phyloP scores from a whole-genome alignment of 2,113 vertebrate species.

The Ptilorrhoa leucosticta region DNA sequence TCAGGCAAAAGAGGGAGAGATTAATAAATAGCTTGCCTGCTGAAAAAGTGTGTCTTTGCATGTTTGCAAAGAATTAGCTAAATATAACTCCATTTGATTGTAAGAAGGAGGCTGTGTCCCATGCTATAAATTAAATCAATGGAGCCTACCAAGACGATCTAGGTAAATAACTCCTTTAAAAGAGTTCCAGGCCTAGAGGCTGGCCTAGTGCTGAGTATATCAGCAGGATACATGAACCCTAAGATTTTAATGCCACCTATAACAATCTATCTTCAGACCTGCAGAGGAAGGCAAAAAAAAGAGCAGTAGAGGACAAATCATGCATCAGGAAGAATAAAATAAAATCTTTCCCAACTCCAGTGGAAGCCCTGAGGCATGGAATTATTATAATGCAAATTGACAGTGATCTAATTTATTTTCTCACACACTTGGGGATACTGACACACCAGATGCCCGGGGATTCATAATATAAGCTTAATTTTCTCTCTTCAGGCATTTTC shows the following conservation, averaged over 20 bases:
- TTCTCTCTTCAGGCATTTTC: slow-evolving; percentile 13
- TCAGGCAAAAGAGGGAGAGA: neutral
- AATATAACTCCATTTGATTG: neutral
- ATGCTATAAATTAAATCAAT: neutral
- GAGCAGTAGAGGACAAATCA: neutral
- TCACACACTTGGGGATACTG: slow-evolving; percentile 12
- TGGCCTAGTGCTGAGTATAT: neutral
- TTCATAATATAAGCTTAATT: neutral
- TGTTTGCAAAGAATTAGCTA: neutral
- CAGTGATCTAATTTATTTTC: slow-evolving; percentile 26
- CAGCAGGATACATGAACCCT: neutral
- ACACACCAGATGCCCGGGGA: slow-evolving; percentile 22
- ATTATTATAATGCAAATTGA: slow-evolving; percentile 38
- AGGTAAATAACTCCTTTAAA: neutral
- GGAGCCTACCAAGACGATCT: neutral
- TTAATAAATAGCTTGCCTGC: neutral
- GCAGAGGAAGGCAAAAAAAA: neutral
- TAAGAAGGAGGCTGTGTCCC: neutral
- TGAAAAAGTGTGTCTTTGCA: neutral
- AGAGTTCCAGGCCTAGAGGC: neutral
- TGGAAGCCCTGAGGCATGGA: slow-evolving; percentile 34
- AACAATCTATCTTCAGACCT: neutral
- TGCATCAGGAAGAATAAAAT: slow-evolving; percentile 4
- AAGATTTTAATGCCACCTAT: neutral
- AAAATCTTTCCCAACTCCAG: neutral